These are phyloP conservation scores for Myxocyprinus asiaticus DNA, from an alignment of 2,113 vertebrate genomes.

Conservation along the genomic window DNA sequence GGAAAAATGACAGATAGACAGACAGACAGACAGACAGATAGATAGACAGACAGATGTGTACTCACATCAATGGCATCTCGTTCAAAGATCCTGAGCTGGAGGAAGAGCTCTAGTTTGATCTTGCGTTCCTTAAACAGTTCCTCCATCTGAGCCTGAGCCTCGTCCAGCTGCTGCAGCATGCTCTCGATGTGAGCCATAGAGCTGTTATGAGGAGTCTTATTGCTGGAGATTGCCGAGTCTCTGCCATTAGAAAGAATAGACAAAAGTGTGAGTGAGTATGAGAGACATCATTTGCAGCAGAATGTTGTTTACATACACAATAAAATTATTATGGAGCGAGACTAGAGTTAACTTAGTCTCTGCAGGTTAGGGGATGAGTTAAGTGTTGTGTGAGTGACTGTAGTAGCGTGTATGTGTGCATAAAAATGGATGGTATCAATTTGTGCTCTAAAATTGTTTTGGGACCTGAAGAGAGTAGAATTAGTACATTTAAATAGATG, in stretches of 20 bases:
- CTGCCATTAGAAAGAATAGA: constrained; percentile 62
- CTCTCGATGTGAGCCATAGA: constrained; percentile 97
- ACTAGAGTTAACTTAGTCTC: no score
- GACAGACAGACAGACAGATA: no score
- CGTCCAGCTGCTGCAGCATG: constrained; percentile 96
- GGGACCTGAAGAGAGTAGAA: no score
- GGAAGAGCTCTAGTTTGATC: constrained; percentile 96
- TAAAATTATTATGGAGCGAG: neutral
- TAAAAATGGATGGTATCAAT: no score
- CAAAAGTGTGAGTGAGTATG: neutral
- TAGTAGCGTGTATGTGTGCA: no score
- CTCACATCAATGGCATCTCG: constrained; percentile 97
- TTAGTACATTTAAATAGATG: no score
- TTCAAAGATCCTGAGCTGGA: constrained; percentile 96
- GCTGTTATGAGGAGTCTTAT: constrained; percentile 97
- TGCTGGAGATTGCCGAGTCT: constrained; percentile 96
- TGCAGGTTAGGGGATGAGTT: no score
- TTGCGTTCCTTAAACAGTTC: constrained; percentile 97
- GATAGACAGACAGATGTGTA: constrained; percentile 32
- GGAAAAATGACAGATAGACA: no score
- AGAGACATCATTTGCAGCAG: neutral
- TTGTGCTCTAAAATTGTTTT: no score
- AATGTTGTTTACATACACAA: neutral
- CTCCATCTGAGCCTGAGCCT: constrained; percentile 98
- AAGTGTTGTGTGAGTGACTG: no score